Evolutionary conservation across 1,140 invertebrate genomes (phyloP).

Genomic region (Neotoxoptera formosana): DNA sequence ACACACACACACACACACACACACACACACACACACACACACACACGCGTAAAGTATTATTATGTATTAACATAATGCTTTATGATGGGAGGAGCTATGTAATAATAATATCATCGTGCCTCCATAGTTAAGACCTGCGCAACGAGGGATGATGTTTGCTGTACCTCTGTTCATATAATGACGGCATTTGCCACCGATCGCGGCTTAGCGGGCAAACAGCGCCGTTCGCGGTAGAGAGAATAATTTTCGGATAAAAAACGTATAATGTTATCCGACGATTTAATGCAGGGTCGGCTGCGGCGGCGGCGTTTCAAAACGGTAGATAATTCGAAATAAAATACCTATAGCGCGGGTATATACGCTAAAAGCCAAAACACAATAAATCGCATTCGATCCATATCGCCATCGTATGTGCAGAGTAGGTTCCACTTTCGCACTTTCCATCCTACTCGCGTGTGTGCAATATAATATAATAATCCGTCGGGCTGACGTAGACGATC

Average conservation of each 20-base stretch:
- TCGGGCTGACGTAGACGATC: not conserved
- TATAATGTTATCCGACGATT: too few relatives aligned
- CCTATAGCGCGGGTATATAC: too few relatives aligned
- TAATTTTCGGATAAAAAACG: not conserved
- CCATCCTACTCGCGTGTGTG: not conserved
- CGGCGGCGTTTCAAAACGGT: not conserved
- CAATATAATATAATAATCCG: not conserved
- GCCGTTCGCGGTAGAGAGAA: not conserved
- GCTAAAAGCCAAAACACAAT: not conserved
- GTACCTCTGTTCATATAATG: too few relatives aligned
- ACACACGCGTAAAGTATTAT: not conserved
- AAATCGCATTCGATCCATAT: not conserved
- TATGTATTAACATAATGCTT: not conserved
- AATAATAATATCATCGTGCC: not conserved
- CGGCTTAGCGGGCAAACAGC: too few relatives aligned
- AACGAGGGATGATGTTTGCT: too few relatives aligned
- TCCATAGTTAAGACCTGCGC: too few relatives aligned
- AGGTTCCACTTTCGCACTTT: too few relatives aligned
- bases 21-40: too few relatives aligned
- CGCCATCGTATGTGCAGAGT: not conserved
- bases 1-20: too few relatives aligned
- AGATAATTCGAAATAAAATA: not conserved
- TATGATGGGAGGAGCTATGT: not conserved
- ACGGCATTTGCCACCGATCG: too few relatives aligned
- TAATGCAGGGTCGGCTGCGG: too few relatives aligned